Percentiles rank a stretch among this genome's conserved stretches.
Conservation (phyloP, 1,140 invertebrate species). For the Meloidogyne chitwoodi region DNA sequence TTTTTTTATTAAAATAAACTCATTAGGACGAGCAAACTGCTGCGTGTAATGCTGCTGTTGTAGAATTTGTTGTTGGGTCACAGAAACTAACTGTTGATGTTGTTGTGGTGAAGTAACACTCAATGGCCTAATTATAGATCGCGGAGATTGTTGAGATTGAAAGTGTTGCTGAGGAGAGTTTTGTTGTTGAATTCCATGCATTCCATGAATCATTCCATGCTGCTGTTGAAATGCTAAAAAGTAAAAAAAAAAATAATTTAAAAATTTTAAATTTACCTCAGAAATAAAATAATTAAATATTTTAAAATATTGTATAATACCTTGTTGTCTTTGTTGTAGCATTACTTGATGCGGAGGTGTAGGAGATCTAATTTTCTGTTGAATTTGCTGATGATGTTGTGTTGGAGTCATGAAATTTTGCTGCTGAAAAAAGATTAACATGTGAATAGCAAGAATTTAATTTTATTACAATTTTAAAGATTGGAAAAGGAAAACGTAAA, state of each 20-base stretch:
- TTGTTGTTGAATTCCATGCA: neutral
- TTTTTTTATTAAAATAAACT: neutral
- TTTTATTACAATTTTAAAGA: too few species aligned
- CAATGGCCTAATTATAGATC: neutral
- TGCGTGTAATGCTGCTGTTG: neutral
- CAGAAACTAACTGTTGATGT: neutral
- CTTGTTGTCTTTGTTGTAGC: constrained; percentile 3
- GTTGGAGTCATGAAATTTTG: constrained; percentile 15
- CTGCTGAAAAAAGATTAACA: neutral
- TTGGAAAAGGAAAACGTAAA: too few species aligned
- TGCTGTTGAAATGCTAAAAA: neutral
- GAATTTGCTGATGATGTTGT: constrained; percentile 11
- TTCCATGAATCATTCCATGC: neutral
- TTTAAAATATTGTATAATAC: neutral
- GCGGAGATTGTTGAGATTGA: neutral
- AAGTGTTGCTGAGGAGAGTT: neutral
- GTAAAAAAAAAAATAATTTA: neutral
- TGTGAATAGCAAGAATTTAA: too few species aligned
- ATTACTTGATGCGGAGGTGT: constrained; percentile 11
- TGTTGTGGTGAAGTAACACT: neutral
- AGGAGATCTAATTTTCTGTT: constrained; percentile 7
- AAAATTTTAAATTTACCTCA: neutral
- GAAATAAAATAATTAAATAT: too few species aligned
- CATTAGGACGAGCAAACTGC: neutral
- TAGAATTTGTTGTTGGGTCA: neutral